Conservation (phyloP, 2,888 invertebrate genomes). For the Halictus quadricinctus region DNA sequence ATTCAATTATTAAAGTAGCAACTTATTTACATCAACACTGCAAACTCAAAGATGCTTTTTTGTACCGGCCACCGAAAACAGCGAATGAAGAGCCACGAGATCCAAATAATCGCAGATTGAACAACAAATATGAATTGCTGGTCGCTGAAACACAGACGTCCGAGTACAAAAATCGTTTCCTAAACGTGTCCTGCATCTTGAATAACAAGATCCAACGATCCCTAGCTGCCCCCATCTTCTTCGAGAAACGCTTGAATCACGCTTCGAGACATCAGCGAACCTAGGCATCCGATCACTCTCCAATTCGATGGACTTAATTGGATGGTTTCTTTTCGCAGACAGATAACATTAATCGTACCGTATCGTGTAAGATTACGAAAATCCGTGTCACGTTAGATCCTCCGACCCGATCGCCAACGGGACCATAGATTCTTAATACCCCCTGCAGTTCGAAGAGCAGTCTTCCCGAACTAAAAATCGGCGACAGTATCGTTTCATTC, state of each 20-base stretch:
- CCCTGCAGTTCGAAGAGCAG: slow-evolving; percentile 32
- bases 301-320: slow-evolving; percentile 21
- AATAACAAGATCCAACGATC: neutral
- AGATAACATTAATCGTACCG: slow-evolving; percentile 14
- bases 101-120: too few relatives aligned
- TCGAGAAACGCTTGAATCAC: neutral
- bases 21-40: too few relatives aligned
- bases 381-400: neutral
- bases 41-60: too few relatives aligned
- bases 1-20: too few relatives aligned
- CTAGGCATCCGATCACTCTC: neutral
- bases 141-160: neutral
- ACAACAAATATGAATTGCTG: neutral
- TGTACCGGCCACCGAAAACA: neutral
- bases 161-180: neutral
- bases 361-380: neutral
- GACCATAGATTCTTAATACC: slow-evolving; percentile 9
- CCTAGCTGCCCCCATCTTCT: neutral
- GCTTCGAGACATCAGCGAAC: neutral
- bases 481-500: slow-evolving; percentile 31
- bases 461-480: slow-evolving; percentile 18
- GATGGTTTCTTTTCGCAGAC: slow-evolving; percentile 36
- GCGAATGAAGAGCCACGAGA: neutral
- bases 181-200: neutral
- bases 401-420: neutral